Conservation (phyloP, 2,888 invertebrate species). For the Heliothis peltigera region DNA sequence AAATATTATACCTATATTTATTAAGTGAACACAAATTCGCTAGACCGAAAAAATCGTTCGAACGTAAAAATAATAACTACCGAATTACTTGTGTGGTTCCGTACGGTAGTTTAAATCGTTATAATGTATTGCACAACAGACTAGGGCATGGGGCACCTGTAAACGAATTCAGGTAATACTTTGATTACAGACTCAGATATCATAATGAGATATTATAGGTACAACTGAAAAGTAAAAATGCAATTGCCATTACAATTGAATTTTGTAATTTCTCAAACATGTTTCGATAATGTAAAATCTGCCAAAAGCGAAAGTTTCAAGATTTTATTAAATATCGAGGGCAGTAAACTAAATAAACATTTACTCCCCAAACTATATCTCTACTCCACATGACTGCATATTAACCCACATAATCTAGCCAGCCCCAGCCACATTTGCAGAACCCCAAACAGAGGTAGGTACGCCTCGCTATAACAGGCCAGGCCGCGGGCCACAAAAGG, state of each 20-base stretch:
- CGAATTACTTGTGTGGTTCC: conserved; percentile 44
- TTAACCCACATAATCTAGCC: conserved; percentile 37
- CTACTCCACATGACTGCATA: conserved; percentile 13
- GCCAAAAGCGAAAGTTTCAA: too few species aligned
- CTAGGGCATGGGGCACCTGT: too few species aligned
- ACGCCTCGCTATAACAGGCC: conserved; percentile 57
- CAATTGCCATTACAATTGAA: too few species aligned
- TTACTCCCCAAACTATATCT: conserved; percentile 17
- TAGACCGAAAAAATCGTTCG: conserved; percentile 34
- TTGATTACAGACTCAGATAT: background rate
- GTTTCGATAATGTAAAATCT: too few species aligned
- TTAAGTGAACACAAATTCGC: conserved; percentile 38
- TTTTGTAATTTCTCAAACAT: too few species aligned
- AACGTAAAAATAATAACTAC: conserved; percentile 51
- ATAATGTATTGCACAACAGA: background rate
- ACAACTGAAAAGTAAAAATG: background rate
- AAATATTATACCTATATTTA: conserved; percentile 18
- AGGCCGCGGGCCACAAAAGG: conserved; percentile 57
- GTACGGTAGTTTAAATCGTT: conserved; percentile 16
- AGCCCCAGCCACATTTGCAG: conserved; percentile 23
- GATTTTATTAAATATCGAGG: too few species aligned
- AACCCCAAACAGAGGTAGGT: conserved; percentile 41
- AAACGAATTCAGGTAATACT: background rate
- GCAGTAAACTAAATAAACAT: conserved; percentile 16
- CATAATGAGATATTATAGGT: background rate